Percentiles rank a stretch among this genome's conserved stretches.
Conservation (phyloP, 2,113 vertebrate species). For the Toxostoma redivivum region DNA sequence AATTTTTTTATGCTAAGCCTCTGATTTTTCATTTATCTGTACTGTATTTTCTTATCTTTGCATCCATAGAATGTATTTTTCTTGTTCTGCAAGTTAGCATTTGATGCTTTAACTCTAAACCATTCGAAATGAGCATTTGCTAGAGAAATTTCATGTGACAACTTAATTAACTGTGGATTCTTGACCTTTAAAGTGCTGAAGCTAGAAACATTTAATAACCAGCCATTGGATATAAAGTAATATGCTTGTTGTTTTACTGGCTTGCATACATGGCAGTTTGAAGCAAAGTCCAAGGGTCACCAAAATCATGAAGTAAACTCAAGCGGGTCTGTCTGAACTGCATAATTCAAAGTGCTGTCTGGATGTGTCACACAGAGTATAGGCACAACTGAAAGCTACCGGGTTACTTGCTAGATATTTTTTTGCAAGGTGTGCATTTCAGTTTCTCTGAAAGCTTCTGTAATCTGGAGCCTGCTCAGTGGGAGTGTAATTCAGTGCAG, state of each 20-base stretch:
- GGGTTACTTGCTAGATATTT: not conserved
- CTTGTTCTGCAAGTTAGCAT: conserved; percentile 9
- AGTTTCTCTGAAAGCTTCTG: not conserved
- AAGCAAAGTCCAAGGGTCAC: conserved; percentile 63
- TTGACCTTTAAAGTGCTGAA: conserved; percentile 55
- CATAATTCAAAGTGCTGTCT: not conserved
- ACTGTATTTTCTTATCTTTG: conserved; percentile 17
- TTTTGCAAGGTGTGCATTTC: not conserved
- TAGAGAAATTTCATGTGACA: not conserved
- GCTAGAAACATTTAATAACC: conserved; percentile 32
- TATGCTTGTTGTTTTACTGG: conserved; percentile 32
- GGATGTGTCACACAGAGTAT: not conserved
- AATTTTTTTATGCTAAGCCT: not conserved
- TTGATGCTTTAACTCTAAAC: conserved; percentile 10
- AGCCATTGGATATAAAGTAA: conserved; percentile 33
- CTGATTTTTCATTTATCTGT: not conserved
- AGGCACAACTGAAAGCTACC: not conserved
- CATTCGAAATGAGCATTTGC: not conserved
- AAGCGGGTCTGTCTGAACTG: not conserved
- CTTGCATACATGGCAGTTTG: conserved; percentile 37
- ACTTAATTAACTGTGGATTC: conserved; percentile 52
- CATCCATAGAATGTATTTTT: not conserved
- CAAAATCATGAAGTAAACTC: not conserved
- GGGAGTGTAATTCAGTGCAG: not conserved
- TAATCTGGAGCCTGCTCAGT: not conserved